Evolutionary conservation across 1,140 invertebrate genomes (phyloP).

Genomic region (Drosophila mojavensis): DNA sequence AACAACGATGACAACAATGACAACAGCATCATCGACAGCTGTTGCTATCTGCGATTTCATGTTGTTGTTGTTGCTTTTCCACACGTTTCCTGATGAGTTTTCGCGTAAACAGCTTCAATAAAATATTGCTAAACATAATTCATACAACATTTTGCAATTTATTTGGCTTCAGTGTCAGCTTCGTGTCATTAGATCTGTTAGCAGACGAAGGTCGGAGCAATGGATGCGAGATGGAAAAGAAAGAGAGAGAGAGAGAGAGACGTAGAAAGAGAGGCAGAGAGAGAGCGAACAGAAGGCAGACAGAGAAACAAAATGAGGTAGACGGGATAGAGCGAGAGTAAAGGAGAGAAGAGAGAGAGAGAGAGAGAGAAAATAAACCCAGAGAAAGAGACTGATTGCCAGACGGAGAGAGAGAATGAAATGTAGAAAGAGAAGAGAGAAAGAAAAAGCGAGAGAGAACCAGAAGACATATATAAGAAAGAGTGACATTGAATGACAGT

Average conservation of each 20-base stretch:
- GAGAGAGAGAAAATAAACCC: not conserved
- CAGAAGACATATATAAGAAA: too few species aligned
- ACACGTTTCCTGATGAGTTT: conserved; percentile 64
- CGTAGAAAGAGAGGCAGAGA: not conserved
- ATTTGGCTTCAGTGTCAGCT: conserved; percentile 5
- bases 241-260: not conserved
- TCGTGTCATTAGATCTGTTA: not conserved
- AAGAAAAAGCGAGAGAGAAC: too few species aligned
- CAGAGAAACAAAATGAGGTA: not conserved
- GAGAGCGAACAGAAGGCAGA: not conserved
- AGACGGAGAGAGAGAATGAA: too few species aligned
- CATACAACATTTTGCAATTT: conserved; percentile 32
- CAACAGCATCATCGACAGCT: conserved; percentile 35
- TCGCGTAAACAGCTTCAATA: conserved; percentile 28
- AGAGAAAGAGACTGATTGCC: not conserved
- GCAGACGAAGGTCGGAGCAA: not conserved
- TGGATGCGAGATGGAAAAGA: not conserved
- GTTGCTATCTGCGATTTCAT: conserved; percentile 51
- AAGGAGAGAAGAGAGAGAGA: not conserved
- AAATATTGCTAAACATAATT: conserved; percentile 48
- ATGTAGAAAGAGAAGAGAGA: too few species aligned
- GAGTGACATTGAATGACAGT: too few species aligned
- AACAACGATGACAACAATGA: not conserved
- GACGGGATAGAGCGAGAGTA: not conserved
- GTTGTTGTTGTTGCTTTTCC: not conserved